phyloP scores from a whole-genome alignment of 2,888 invertebrate genomes.

The Nomada flava region DNA sequence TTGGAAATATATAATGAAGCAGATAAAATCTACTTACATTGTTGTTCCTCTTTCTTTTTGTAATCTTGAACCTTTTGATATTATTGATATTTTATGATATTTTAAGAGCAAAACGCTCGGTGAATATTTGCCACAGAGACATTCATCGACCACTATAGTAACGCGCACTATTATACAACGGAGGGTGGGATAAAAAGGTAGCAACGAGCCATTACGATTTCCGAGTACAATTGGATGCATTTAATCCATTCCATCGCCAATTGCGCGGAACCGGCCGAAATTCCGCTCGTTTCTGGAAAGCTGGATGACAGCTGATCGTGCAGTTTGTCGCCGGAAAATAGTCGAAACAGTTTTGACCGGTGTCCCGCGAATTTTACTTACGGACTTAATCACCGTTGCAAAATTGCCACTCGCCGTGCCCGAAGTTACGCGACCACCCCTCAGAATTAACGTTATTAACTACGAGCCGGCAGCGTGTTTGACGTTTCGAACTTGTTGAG shows the following conservation, averaged over 20 bases:
- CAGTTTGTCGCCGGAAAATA: constrained; percentile 65
- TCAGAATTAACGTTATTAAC: constrained; percentile 66
- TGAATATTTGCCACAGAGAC: constrained; percentile 8
- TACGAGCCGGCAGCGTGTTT: constrained; percentile 48
- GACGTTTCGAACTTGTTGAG: constrained; percentile 60
- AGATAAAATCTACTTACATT: too few species aligned
- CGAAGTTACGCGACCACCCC: constrained; percentile 37
- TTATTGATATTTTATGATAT: too few species aligned
- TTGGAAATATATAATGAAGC: too few species aligned
- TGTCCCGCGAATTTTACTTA: constrained; percentile 61
- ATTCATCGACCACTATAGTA: constrained; percentile 4
- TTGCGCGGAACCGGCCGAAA: constrained; percentile 66
- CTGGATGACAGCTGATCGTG: constrained; percentile 69
- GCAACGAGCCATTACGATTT: constrained; percentile 50
- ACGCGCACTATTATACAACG: not conserved
- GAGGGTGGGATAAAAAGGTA: not conserved
- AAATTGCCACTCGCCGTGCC: constrained; percentile 46
- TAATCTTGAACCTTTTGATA: too few species aligned
- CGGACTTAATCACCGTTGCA: constrained; percentile 63
- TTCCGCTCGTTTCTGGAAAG: constrained; percentile 62
- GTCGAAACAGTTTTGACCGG: constrained; percentile 57
- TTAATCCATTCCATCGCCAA: constrained; percentile 73
- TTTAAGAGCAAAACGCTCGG: not conserved
- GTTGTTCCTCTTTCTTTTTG: not conserved
- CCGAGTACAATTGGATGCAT: constrained; percentile 68